Evolutionary conservation across 2,797 vertebrate genomes (phyloP), one percentile per base, ranked within the genome.

Genomic region (Sebastes iracundus): DNA sequence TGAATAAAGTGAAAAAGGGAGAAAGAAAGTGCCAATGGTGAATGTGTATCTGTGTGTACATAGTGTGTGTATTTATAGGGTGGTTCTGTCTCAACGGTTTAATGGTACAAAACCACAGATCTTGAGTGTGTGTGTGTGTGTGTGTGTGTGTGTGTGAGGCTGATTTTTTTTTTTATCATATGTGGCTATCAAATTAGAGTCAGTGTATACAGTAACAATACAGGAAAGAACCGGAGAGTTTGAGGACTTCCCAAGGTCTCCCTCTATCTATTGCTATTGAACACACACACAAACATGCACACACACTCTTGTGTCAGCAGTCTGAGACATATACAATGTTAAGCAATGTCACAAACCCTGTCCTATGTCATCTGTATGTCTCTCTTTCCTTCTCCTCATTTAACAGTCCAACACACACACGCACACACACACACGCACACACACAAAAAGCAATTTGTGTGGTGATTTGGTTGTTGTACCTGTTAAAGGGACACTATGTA

Each of bases 211-310:
- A 85, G 59, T 87, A 83, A 75, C 77, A 84, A 77, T 58, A 86
- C 62, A 83, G 89, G 88, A 90, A 87, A 88, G 87, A 88, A 84
- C 87, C 86, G 1, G 62, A 56, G 60, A 82, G 69, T 82, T 33
- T 63, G 6, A 73, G 55, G 60, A 67, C 10, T 22, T 82, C 60
- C 64, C 77, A 86, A 83, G 80, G 72, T 81, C 52, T 55, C 11
- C 32, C 60, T 77, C 56, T 82, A 42, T 42, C 38, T 42, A 42
- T 42, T 42, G 13, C 38, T 42, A 1, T 60, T 27, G 3, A 56
- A 84, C 27, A 80, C 13, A 77, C 28, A 59, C 30, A 27, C 7
- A 75, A 28, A 65, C 27, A 75, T 13, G 67, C 59, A 30, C 46
- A 56, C 65, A 69, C 56, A 27, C 63, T 56, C 35, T n/a, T 28